phyloP scores from a whole-genome alignment of 2,888 invertebrate genomes.

The Lithophane semibrunnea region DNA sequence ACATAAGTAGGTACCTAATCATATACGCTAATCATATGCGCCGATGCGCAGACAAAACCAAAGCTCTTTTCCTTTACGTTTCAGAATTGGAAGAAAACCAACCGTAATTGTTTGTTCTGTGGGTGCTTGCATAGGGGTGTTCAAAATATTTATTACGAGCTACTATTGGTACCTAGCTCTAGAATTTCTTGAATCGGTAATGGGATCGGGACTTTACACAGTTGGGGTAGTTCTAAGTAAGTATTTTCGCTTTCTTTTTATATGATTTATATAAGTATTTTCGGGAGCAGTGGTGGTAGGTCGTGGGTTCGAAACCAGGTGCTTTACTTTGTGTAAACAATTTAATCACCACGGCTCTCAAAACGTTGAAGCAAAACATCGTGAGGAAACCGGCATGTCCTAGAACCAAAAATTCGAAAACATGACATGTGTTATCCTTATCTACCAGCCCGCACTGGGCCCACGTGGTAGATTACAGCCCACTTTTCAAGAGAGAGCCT shows the following conservation, averaged over 20 bases:
- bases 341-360: no score
- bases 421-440: no score
- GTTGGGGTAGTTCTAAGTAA: slow-evolving; percentile 83
- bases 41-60: not conserved
- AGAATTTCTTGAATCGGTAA: slow-evolving; percentile 82
- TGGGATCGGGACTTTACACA: slow-evolving; percentile 83
- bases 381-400: no score
- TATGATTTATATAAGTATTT: no score
- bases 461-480: no score
- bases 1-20: not conserved
- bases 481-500: no score
- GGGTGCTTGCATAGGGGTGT: slow-evolving; percentile 78
- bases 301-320: no score
- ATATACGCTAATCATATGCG: not conserved
- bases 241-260: slow-evolving; percentile 46
- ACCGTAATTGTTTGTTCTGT: slow-evolving; percentile 80
- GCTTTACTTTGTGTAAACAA: no score
- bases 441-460: no score
- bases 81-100: slow-evolving; percentile 83
- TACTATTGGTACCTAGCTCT: slow-evolving; percentile 78
- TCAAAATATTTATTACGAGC: slow-evolving; percentile 78
- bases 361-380: no score
- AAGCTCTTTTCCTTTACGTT: slow-evolving; percentile 50
- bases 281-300: no score
- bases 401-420: no score